Evolutionary conservation across 2,797 vertebrate genomes (phyloP), one percentile per base, ranked within the genome.

Genomic region (Pangasius mekongensis): DNA sequence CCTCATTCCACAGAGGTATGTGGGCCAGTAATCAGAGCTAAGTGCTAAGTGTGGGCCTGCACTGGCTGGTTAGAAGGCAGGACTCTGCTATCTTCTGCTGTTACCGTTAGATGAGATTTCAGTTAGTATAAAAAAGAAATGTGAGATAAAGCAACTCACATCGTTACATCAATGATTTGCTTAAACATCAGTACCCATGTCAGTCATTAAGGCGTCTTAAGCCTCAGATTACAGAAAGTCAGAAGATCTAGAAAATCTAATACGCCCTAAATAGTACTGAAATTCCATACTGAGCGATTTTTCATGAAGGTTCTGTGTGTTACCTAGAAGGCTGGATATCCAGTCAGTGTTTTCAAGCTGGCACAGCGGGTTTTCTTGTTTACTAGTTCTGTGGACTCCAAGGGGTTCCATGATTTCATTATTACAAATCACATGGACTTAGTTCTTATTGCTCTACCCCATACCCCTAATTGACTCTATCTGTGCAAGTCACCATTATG

Each of bases 351-450:
- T 54, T 78, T 54, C 49, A 39, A 60, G 20, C 54, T 43, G 78
- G 18, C 56, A 81, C 54, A 60, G 22, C 20, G 2, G 56, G 56
- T 62, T 82, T 82, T 62, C 56, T 82, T 62, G 56, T 82, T 81
- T 39, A 60, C 33, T 62, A 18, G 77, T 33, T 56, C 30, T 62
- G 36, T 62, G 80, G 78, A 60, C 56, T 62, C 80, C 36, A 43
- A 62, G 58, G 56, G 80, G 80, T 27, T 43, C 54, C 56, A 43
- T 22, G 0, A 27, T 14, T 43, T 60, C 80, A 62, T 43, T 62
- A 14, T 82, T 82, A 43, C n/a, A 62, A 27, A 81, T 81, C 56
- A 39, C 33, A 56, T 62, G 80, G 56, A 62, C 22, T 82, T 16
- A 6, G 2, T 62, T 43, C 80, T 62, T 62, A 43, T 43, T 62